Evolutionary conservation across 2,888 invertebrate species (phyloP).

Genomic region (Protodeltote pygarga): DNA sequence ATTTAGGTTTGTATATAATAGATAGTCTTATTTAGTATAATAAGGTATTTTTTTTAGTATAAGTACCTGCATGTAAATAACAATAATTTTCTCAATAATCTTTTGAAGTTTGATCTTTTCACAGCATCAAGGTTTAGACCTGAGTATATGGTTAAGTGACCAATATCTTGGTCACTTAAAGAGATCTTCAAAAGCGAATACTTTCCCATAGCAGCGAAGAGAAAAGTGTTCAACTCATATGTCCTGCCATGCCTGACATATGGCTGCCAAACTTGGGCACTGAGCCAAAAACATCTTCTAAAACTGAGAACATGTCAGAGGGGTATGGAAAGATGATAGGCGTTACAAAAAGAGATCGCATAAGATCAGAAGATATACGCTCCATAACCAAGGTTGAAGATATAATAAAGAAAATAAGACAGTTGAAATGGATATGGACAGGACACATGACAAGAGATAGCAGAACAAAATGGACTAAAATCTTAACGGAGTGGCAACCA

Average conservation of each 20-base stretch:
- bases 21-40: too few species aligned
- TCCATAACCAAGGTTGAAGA: background rate
- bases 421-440: background rate
- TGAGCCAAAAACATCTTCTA: background rate
- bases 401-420: too few species aligned
- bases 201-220: background rate
- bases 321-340: background rate
- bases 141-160: too few species aligned
- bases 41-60: too few species aligned
- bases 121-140: too few species aligned
- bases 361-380: background rate
- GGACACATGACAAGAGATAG: background rate
- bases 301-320: background rate
- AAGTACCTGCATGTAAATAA: too few species aligned
- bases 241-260: background rate
- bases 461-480: background rate
- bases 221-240: background rate
- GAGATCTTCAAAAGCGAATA: background rate
- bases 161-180: conserved; percentile 1
- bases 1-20: too few species aligned
- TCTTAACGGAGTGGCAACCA: background rate
- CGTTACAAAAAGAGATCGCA: background rate
- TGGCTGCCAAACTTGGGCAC: background rate
- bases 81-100: too few species aligned
- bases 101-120: too few species aligned